These are phyloP conservation scores for Serilophus lunatus DNA, from an alignment of 2,113 vertebrate genomes.

Conservation along the genomic window DNA sequence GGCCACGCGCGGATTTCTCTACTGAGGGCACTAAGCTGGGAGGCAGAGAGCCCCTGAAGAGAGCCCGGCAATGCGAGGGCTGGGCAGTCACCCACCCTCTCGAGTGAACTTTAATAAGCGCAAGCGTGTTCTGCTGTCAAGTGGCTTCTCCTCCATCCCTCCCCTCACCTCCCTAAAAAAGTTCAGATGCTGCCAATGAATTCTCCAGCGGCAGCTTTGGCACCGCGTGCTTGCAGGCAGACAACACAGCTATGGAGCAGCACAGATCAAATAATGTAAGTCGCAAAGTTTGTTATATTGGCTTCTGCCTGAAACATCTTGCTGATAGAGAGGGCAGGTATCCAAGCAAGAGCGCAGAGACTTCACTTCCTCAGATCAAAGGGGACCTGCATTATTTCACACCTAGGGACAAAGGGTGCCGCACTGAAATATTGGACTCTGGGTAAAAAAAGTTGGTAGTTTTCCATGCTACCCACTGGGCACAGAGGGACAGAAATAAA, in stretches of 20 bases:
- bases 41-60: neutral
- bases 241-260: neutral
- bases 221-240: neutral
- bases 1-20: neutral
- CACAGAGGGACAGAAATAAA: neutral
- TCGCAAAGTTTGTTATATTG: fast-evolving
- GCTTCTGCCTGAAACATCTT: neutral
- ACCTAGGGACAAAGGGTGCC: neutral
- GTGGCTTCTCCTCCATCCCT: neutral
- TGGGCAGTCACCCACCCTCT: neutral
- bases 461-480: neutral
- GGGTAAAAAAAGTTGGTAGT: neutral
- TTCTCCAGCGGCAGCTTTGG: neutral
- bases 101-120: neutral
- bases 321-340: neutral
- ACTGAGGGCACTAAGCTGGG: neutral
- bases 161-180: neutral
- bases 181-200: neutral
- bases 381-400: neutral
- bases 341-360: neutral
- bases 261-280: neutral
- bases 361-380: neutral
- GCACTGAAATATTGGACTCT: neutral
- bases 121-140: neutral
- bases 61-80: neutral